Percentiles rank a stretch among this genome's conserved stretches.
Evolutionary conservation across 2,888 invertebrate genomes (phyloP).

Genomic region (Hirtodrosophila alboralis): DNA sequence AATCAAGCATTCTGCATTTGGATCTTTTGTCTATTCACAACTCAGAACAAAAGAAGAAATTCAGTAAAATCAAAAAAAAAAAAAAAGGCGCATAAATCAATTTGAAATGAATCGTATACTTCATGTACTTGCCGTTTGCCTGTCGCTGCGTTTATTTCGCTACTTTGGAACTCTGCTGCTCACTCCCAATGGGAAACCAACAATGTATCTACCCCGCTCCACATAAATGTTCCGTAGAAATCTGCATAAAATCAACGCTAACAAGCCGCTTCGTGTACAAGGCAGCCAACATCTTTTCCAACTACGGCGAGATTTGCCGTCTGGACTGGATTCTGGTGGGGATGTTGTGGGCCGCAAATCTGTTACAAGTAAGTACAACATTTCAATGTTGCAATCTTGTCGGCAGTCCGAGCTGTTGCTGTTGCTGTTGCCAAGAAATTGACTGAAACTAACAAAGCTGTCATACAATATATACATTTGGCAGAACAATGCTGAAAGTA

Average conservation of each 20-base stretch:
- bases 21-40: slow-evolving; percentile 9
- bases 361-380: slow-evolving; percentile 41
- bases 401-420: slow-evolving; percentile 25
- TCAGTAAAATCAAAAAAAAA: slow-evolving; percentile 1
- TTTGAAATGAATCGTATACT: slow-evolving; percentile 77
- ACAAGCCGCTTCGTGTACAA: slow-evolving; percentile 59
- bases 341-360: slow-evolving; percentile 21
- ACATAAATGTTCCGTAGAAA: slow-evolving; percentile 75
- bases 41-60: background rate
- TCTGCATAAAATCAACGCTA: slow-evolving; percentile 81
- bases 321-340: slow-evolving; percentile 29
- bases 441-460: slow-evolving; percentile 54
- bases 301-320: slow-evolving; percentile 43
- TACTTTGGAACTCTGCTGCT: too few species aligned
- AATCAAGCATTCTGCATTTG: slow-evolving; percentile 57
- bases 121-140: slow-evolving; percentile 52
- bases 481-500: slow-evolving; percentile 14
- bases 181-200: slow-evolving; percentile 29
- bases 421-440: slow-evolving; percentile 40
- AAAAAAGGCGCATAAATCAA: slow-evolving; percentile 69
- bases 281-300: slow-evolving; percentile 64
- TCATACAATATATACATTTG: slow-evolving; percentile 46
- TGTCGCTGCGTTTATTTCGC: slow-evolving; percentile 42
- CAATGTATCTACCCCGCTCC: slow-evolving; percentile 69
- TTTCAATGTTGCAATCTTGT: slow-evolving; percentile 60